Base-by-base conservation (phyloP, 1,140 invertebrate genomes). In the Copidosoma floridanum region DNA sequence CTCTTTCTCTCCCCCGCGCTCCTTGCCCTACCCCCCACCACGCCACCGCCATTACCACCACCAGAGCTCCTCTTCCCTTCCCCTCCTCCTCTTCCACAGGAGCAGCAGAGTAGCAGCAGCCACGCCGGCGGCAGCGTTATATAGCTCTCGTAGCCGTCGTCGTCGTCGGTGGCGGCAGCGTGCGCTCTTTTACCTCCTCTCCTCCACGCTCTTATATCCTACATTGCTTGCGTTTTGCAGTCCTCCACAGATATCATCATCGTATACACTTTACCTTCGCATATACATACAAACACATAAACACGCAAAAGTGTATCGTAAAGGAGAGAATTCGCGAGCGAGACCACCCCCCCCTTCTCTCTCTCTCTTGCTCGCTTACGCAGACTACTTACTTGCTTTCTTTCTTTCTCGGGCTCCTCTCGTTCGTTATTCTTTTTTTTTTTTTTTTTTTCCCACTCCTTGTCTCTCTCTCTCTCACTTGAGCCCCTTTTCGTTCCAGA, bases 151-250 rank as follows among this genome's bases (percentile, higher is more conserved):
- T n/a, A n/a, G n/a, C n/a, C n/a, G n/a, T n/a, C 24, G 29, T 18
- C 26, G 32, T 6, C 14, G 35, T 26, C 27, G 47, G 23, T 38
- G 50, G 53, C 24, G 47, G 63, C 63, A 50, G 29, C 58, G 40
- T 60, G 24, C 57, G 50, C 41, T 56, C 55, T 56, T 43, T 57
- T 50, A 40, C 38, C 43, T 56, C 23, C 44, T 53, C 50, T 10
- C 53, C 53, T 14, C 59, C 41, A 50, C 29, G n/a, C 32, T n/a
- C n/a, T n/a, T n/a, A n/a, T n/a, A n/a, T n/a, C n/a, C n/a, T n/a
- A n/a, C n/a, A n/a, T n/a, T n/a, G n/a, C n/a, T n/a, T n/a, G n/a
- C n/a, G n/a, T n/a, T n/a, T n/a, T n/a, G n/a, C n/a, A n/a, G n/a
- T n/a, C n/a, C n/a, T n/a, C n/a, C n/a, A n/a, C n/a, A n/a, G n/a